Conservation (phyloP, 2,888 invertebrate genomes). For the Tipula vernalis region DNA sequence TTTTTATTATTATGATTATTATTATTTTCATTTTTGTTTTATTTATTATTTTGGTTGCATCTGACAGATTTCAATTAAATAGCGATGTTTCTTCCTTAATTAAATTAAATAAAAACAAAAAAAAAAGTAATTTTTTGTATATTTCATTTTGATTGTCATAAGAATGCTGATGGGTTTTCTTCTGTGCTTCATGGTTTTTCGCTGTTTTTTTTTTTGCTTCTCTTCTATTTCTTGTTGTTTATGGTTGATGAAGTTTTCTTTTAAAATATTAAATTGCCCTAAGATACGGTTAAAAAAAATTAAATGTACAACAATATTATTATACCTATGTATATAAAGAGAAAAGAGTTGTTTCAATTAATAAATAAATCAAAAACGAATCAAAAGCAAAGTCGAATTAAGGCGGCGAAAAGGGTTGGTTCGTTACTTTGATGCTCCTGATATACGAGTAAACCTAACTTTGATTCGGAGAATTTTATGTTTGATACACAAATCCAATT, state of each 20-base stretch:
- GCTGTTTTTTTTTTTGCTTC: not conserved
- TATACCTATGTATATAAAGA: not conserved
- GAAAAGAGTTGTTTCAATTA: not conserved
- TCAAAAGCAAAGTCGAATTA: not conserved
- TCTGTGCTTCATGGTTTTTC: not conserved
- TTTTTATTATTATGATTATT: not conserved
- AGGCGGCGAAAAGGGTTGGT: not conserved
- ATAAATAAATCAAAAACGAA: not conserved
- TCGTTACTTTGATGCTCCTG: not conserved
- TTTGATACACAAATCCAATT: not conserved
- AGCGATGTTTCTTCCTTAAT: not conserved
- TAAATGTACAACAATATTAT: not conserved
- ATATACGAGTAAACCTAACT: not conserved
- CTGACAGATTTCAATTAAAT: conserved; percentile 4
- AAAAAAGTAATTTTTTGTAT: not conserved
- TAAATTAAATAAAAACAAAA: not conserved
- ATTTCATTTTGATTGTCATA: not conserved
- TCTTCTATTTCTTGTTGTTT: not conserved
- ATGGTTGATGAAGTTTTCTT: not conserved
- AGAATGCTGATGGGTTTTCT: not conserved
- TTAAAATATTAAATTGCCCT: not conserved
- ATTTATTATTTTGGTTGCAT: not conserved
- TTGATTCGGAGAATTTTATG: not conserved
- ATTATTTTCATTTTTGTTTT: not conserved
- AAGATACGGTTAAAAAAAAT: not conserved